A percentile compares a stretch with the other conserved stretches of the same genome.
Conservation (phyloP, 1,140 invertebrate species). For the Listronotus oregonensis region DNA sequence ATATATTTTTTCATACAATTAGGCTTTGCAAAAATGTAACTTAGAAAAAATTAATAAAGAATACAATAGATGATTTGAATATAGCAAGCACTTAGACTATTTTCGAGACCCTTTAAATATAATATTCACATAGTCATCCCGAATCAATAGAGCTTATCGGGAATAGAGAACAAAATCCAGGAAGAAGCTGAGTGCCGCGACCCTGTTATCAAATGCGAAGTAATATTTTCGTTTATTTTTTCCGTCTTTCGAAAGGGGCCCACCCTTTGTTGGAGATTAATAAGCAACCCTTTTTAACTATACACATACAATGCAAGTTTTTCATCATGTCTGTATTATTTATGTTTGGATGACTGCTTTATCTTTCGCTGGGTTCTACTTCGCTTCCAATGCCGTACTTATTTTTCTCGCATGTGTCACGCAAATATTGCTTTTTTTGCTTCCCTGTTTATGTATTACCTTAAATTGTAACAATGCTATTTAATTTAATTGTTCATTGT, state of each 20-base stretch:
- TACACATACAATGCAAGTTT: conserved; percentile 49
- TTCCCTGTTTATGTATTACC: conserved; percentile 25
- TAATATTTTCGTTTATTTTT: conserved; percentile 45
- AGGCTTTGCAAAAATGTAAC: no score
- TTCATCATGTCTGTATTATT: conserved; percentile 50
- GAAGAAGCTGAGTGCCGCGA: conserved; percentile 40
- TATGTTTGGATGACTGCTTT: conserved; percentile 50
- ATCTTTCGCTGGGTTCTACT: conserved; percentile 38
- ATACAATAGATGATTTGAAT: conserved; percentile 10
- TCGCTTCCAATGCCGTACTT: conserved; percentile 33
- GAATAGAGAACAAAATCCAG: conserved; percentile 44
- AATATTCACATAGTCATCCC: conserved; percentile 37
- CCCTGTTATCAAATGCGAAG: conserved; percentile 44
- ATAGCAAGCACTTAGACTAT: conserved; percentile 21
- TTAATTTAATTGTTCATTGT: neutral
- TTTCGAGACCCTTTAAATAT: conserved; percentile 19
- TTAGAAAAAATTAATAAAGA: neutral
- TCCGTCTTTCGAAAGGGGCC: conserved; percentile 40
- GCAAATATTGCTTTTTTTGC: conserved; percentile 36
- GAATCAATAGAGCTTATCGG: conserved; percentile 38
- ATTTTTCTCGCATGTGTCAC: conserved; percentile 44
- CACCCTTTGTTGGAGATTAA: conserved; percentile 46
- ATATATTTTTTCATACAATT: no score
- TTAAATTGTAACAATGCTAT: conserved; percentile 21
- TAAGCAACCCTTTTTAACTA: conserved; percentile 48